These are phyloP conservation scores for Rhyacichthys aspro DNA, from an alignment of 2,797 vertebrate species.

Conservation along the genomic window DNA sequence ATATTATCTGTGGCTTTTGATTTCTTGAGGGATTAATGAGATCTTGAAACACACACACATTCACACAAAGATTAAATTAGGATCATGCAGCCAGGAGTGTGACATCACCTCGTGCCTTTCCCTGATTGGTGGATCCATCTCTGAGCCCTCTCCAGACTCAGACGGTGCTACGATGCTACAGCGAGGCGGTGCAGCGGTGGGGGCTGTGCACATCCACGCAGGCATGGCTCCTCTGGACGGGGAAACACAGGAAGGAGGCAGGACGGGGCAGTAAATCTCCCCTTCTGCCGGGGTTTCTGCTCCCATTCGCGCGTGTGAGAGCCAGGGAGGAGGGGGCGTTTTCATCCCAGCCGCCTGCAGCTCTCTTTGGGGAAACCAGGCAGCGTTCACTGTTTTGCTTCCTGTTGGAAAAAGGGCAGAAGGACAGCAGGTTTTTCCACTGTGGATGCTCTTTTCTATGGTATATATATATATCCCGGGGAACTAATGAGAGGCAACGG, in stretches of 20 bases:
- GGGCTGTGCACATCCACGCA: slow-evolving; percentile 73
- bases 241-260: slow-evolving; percentile 70
- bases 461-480: slow-evolving; percentile 44
- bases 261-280: slow-evolving; percentile 65
- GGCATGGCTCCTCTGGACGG: slow-evolving; percentile 69
- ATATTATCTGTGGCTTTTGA: not conserved
- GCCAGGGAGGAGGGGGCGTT: slow-evolving; percentile 65
- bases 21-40: not conserved
- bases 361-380: slow-evolving; percentile 62
- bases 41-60: slow-evolving; percentile 3
- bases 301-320: slow-evolving; percentile 29
- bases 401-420: slow-evolving; percentile 61
- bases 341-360: slow-evolving; percentile 70
- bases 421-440: slow-evolving; percentile 65
- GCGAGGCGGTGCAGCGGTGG: slow-evolving; percentile 68
- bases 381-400: slow-evolving; percentile 76
- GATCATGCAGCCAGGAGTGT: slow-evolving; percentile 70
- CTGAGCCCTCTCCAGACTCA: slow-evolving; percentile 69
- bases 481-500: slow-evolving; percentile 68
- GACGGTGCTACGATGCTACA: slow-evolving; percentile 69
- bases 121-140: slow-evolving; percentile 77
- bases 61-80: slow-evolving; percentile 52
- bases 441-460: slow-evolving; percentile 65
- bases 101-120: slow-evolving; percentile 75
- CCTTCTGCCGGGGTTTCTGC: slow-evolving; percentile 54